phyloP scores from a whole-genome alignment of 2,797 vertebrate species.

The Streptopelia turtur region DNA sequence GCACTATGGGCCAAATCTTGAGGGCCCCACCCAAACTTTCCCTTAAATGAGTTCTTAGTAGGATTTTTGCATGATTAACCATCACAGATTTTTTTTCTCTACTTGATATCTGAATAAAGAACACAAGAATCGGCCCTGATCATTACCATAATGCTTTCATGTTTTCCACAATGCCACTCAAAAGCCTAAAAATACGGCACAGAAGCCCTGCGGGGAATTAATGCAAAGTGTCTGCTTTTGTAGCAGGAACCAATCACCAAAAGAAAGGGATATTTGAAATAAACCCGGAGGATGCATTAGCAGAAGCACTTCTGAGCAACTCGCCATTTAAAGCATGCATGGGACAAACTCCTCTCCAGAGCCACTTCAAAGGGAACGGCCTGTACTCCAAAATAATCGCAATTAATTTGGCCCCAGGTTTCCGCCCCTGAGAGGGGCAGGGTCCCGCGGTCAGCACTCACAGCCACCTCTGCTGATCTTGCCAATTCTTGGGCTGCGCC shows the following conservation, averaged over 20 bases:
- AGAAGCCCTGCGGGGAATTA: constrained; percentile 12
- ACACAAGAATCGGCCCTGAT: not conserved
- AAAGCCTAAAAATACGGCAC: constrained; percentile 19
- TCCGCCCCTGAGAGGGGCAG: not conserved
- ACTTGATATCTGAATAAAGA: constrained; percentile 27
- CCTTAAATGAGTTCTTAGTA: not conserved
- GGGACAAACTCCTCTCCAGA: constrained; percentile 44
- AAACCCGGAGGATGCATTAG: constrained; percentile 39
- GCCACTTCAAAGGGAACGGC: constrained; percentile 42
- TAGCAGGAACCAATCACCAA: not conserved
- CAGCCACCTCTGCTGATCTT: constrained; percentile 28
- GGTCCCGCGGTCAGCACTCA: not conserved
- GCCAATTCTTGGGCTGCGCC: not conserved
- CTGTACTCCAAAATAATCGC: constrained; percentile 50
- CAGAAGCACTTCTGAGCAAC: constrained; percentile 39
- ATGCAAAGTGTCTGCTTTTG: constrained; percentile 7
- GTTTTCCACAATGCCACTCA: constrained; percentile 27
- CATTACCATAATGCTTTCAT: constrained; percentile 36
- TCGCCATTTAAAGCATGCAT: not conserved
- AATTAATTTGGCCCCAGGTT: constrained; percentile 45
- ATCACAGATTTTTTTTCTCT: not conserved
- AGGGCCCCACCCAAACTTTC: not conserved
- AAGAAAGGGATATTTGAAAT: not conserved
- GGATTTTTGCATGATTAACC: constrained; percentile 38
- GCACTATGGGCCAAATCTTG: not conserved